Conservation (phyloP, 1,140 invertebrate species). For the Diorhabda sublineata region DNA sequence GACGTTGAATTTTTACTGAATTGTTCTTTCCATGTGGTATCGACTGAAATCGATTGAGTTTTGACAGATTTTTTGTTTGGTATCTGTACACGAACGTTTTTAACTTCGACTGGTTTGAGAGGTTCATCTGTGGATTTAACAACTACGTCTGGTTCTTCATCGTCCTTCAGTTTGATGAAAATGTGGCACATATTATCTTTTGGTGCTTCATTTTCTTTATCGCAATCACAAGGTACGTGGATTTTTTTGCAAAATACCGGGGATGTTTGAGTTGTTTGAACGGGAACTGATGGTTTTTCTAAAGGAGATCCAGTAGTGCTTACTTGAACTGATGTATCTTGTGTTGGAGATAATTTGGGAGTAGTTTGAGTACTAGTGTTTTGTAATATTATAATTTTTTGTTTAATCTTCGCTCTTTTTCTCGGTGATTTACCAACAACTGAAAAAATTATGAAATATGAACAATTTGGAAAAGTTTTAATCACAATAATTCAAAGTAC, state of each 20-base stretch:
- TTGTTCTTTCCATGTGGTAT: constrained; percentile 36
- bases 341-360: constrained; percentile 29
- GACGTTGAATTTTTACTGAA: constrained; percentile 35
- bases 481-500: too few relatives aligned
- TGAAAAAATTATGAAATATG: not conserved
- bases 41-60: not conserved
- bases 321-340: constrained; percentile 15
- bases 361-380: constrained; percentile 44
- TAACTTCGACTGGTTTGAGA: not conserved
- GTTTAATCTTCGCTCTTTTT: constrained; percentile 20
- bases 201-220: constrained; percentile 21
- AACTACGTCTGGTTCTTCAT: constrained; percentile 35
- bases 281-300: not conserved
- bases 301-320: not conserved
- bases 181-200: constrained; percentile 41
- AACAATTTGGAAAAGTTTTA: too few relatives aligned
- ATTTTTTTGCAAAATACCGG: constrained; percentile 22
- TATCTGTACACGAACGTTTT: not conserved
- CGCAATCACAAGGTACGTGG: constrained; percentile 30
- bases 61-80: not conserved
- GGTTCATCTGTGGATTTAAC: constrained; percentile 16
- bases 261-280: not conserved
- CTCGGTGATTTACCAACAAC: not conserved
- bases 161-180: constrained; percentile 41
- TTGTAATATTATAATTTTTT: constrained; percentile 35